Conservation (phyloP, 2,113 vertebrate genomes). For the Ivindomyrus marchei region DNA sequence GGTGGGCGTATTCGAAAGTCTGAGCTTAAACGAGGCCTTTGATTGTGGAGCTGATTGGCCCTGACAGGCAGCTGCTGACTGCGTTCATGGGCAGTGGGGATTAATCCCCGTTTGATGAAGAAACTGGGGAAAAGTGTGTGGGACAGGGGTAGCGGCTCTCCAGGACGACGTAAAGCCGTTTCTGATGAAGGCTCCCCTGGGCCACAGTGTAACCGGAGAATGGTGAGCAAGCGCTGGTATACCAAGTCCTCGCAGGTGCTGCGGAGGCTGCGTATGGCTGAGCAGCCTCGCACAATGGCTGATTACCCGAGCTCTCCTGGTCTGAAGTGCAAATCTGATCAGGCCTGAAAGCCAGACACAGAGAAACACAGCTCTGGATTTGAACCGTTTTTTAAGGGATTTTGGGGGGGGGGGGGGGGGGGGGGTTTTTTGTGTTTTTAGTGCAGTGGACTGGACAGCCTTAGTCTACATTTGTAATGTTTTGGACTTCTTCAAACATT, state of each 20-base stretch:
- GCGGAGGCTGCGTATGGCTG: slow-evolving; percentile 49
- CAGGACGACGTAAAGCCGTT: slow-evolving; percentile 29
- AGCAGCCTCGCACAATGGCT: slow-evolving; percentile 55
- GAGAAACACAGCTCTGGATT: slow-evolving; percentile 35
- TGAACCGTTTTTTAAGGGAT: slow-evolving; percentile 3
- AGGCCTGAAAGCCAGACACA: slow-evolving; percentile 50
- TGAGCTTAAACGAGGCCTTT: background rate
- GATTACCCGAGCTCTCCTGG: slow-evolving; percentile 53
- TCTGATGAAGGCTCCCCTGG: slow-evolving; percentile 45
- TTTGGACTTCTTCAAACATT: background rate
- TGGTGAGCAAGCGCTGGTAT: slow-evolving; percentile 33
- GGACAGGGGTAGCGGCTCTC: slow-evolving; percentile 49
- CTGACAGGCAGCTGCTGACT: background rate
- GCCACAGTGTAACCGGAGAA: slow-evolving; percentile 46
- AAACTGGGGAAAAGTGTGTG: slow-evolving; percentile 24
- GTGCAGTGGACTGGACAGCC: background rate
- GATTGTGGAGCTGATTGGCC: background rate
- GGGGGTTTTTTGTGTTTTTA: background rate
- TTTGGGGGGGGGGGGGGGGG: background rate
- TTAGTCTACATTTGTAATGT: background rate
- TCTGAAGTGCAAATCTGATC: slow-evolving; percentile 64
- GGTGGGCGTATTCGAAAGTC: background rate
- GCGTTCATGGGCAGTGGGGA: background rate
- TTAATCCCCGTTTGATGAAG: slow-evolving; percentile 26
- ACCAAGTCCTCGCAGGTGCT: slow-evolving; percentile 46